These are phyloP conservation scores for Drosophila murphyi DNA, from an alignment of 1,140 invertebrate species.

Conservation along the genomic window DNA sequence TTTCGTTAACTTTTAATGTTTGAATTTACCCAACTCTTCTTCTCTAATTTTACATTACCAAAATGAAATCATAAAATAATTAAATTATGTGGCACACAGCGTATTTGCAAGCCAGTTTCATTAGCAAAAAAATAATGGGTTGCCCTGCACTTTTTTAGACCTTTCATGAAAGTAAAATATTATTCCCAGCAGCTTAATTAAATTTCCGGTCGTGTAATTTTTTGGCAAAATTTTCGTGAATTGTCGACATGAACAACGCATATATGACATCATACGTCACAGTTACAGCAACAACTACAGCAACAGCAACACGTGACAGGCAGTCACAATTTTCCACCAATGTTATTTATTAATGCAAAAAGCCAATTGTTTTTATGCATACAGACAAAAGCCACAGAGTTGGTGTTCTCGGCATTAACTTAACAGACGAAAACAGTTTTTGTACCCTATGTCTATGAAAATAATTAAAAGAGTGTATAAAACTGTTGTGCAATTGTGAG, in stretches of 20 bases:
- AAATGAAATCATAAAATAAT: too few relatives aligned
- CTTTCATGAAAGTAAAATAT: slow-evolving; percentile 7
- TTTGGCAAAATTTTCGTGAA: slow-evolving; percentile 6
- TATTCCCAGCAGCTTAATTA: slow-evolving; percentile 20
- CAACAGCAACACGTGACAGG: slow-evolving; percentile 29
- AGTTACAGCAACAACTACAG: slow-evolving; percentile 22
- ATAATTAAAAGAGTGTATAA: not conserved
- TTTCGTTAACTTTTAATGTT: too few relatives aligned
- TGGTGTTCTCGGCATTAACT: slow-evolving; percentile 2
- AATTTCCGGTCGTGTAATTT: slow-evolving; percentile 25
- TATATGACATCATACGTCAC: slow-evolving; percentile 35
- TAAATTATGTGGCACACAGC: not conserved
- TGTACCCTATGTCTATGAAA: not conserved
- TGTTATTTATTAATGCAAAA: slow-evolving; percentile 56
- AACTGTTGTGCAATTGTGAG: too few relatives aligned
- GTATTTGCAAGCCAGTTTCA: not conserved
- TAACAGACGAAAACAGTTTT: slow-evolving; percentile 5
- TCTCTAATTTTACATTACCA: too few relatives aligned
- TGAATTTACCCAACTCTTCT: too few relatives aligned
- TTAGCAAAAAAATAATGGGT: too few relatives aligned
- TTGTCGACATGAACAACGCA: slow-evolving; percentile 19
- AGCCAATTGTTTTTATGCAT: slow-evolving; percentile 49
- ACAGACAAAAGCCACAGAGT: not conserved
- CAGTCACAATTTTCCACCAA: slow-evolving; percentile 24
- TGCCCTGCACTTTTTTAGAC: not conserved